phyloP scores from a whole-genome alignment of 2,113 vertebrate genomes.

The Macaca mulatta region DNA sequence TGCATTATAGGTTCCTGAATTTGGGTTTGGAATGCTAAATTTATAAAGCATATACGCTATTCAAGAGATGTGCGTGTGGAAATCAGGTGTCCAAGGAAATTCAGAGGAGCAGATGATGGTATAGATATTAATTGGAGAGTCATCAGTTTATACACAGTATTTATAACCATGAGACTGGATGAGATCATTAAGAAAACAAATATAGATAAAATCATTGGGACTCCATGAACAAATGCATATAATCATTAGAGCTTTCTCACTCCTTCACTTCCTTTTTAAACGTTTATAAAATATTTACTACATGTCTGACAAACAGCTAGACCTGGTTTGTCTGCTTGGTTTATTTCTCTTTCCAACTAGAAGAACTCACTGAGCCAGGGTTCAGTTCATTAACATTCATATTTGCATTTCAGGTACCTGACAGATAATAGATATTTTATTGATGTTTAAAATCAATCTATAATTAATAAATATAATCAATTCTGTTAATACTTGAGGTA shows the following conservation, averaged over 20 bases:
- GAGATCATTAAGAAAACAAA: background rate
- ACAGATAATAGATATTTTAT: background rate
- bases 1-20: background rate
- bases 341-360: background rate
- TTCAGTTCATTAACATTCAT: background rate
- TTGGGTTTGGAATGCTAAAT: background rate
- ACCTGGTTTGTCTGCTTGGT: background rate
- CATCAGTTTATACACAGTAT: background rate
- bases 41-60: background rate
- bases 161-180: background rate
- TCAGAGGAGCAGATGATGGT: background rate
- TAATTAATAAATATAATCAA: background rate
- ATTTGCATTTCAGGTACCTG: background rate
- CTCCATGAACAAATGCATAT: background rate
- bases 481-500: background rate
- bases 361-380: background rate
- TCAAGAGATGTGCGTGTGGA: background rate
- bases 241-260: background rate
- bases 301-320: background rate
- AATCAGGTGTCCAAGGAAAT: background rate
- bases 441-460: background rate
- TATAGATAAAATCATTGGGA: background rate
- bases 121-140: background rate
- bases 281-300: background rate
- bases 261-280: background rate